phyloP scores from a whole-genome alignment of 2,888 invertebrate genomes.

The Pelosia muscerda region DNA sequence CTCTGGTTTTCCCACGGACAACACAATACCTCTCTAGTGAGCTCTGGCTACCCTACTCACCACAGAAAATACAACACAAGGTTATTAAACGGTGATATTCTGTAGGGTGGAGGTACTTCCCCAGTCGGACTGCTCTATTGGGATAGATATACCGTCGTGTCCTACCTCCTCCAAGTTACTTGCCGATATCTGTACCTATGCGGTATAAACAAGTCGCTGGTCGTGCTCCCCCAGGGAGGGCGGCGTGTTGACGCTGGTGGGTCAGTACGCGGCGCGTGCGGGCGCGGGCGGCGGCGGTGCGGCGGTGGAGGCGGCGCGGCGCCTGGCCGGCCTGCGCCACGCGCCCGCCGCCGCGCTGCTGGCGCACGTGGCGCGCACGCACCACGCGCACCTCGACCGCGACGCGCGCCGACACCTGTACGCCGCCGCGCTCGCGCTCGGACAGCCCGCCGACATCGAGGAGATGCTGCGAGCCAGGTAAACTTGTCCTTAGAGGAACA shows the following conservation, averaged over 20 bases:
- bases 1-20: too few species aligned
- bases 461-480: constrained; percentile 60
- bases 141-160: too few species aligned
- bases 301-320: constrained; percentile 64
- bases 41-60: too few species aligned
- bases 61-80: too few species aligned
- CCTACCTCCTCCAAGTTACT: too few species aligned
- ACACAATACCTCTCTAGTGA: too few species aligned
- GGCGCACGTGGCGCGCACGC: constrained; percentile 58
- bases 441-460: constrained; percentile 49
- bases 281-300: constrained; percentile 61
- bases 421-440: constrained; percentile 67
- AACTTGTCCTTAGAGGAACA: too few species aligned
- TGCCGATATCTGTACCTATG: too few species aligned
- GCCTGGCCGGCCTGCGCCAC: constrained; percentile 51
- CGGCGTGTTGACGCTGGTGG: constrained; percentile 65
- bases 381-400: constrained; percentile 65
- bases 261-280: constrained; percentile 56
- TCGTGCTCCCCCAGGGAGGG: constrained; percentile 61
- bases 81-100: too few species aligned
- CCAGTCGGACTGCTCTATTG: too few species aligned
- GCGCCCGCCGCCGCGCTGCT: constrained; percentile 46
- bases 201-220: neutral
- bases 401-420: constrained; percentile 58
- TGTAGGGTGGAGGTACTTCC: too few species aligned